These are phyloP conservation scores for Cotesia vestalis DNA, from an alignment of 1,140 invertebrate species.

Conservation along the genomic window DNA sequence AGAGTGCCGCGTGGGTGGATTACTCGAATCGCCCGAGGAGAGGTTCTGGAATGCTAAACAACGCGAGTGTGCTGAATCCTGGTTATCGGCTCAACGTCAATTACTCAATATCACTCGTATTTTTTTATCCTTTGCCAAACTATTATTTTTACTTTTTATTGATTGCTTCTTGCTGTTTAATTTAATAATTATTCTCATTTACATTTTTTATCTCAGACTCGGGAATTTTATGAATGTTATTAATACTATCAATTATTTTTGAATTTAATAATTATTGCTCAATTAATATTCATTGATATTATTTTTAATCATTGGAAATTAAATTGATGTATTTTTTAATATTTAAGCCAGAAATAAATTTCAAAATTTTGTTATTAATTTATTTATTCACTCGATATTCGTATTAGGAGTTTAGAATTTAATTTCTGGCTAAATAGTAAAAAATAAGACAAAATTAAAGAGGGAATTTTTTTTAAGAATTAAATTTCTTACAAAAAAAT, in stretches of 20 bases:
- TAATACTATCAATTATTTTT: background rate
- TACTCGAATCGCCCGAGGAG: conserved; percentile 18
- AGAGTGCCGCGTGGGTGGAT: conserved; percentile 26
- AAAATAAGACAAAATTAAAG: no score
- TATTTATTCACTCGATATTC: no score
- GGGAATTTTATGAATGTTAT: background rate
- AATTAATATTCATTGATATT: no score
- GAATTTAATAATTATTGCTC: background rate
- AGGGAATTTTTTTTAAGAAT: no score
- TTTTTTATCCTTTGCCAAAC: background rate
- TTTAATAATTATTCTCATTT: conserved; percentile 7
- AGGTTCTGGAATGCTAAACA: conserved; percentile 24
- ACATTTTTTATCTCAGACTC: conserved; percentile 3
- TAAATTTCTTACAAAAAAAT: no score
- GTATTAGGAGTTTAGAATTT: no score
- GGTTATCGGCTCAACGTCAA: conserved; percentile 22
- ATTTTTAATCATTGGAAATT: no score
- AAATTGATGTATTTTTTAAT: no score
- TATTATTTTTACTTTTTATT: background rate
- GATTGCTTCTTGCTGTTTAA: background rate
- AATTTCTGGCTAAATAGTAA: no score
- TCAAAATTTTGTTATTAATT: no score
- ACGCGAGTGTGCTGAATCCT: conserved; percentile 7
- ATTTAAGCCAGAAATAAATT: no score
- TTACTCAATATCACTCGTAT: conserved; percentile 19